phyloP scores from a whole-genome alignment of 2,113 vertebrate genomes.

The Scomber japonicus region DNA sequence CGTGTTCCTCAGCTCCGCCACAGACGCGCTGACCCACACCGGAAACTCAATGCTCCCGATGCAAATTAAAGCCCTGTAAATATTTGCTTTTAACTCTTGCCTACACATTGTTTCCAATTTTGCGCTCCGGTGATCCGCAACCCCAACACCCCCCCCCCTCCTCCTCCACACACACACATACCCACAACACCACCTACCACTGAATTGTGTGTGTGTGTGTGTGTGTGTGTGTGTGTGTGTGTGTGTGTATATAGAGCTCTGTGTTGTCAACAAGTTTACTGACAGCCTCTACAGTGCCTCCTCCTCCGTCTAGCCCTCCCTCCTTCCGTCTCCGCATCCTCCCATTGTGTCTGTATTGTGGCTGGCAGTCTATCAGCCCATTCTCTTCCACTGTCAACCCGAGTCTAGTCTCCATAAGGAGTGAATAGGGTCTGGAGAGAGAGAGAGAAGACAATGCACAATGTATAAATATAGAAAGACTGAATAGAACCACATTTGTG shows the following conservation, averaged over 20 bases:
- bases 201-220: neutral
- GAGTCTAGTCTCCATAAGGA: constrained; percentile 25
- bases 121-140: constrained; percentile 60
- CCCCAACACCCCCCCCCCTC: constrained; percentile 22
- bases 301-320: constrained; percentile 12
- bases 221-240: neutral
- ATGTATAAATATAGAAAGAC: constrained; percentile 3
- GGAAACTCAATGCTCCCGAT: constrained; percentile 59
- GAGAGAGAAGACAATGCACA: constrained; percentile 18
- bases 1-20: constrained; percentile 36
- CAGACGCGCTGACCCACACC: constrained; percentile 64
- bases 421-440: constrained; percentile 32
- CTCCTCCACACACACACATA: neutral
- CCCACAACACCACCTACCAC: neutral
- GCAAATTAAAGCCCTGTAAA: constrained; percentile 79
- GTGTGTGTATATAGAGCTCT: neutral
- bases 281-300: constrained; percentile 39
- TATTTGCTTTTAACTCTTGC: constrained; percentile 80
- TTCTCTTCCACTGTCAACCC: constrained; percentile 40
- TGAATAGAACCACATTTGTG: neutral
- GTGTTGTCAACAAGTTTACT: constrained; percentile 50
- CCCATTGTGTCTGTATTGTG: constrained; percentile 49
- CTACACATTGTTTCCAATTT: constrained; percentile 78
- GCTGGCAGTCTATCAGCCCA: constrained; percentile 53
- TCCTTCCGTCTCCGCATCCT: constrained; percentile 25